Conservation (phyloP, 2,888 invertebrate genomes). For the Mesochorus sp. region DNA sequence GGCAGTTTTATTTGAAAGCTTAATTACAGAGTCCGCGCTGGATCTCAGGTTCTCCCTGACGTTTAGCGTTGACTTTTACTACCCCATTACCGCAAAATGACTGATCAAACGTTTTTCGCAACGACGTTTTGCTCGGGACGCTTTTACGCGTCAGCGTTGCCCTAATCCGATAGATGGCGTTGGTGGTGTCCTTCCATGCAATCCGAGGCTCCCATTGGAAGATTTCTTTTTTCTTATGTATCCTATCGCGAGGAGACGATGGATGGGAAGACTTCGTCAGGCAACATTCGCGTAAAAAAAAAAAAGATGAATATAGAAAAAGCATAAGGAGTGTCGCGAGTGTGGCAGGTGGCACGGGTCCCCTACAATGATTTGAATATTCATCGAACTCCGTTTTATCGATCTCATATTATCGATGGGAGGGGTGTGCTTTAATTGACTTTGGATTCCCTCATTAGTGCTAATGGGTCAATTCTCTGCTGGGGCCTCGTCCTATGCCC, state of each 20-base stretch:
- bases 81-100: background rate
- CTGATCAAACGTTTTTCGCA: background rate
- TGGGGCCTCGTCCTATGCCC: conserved; percentile 6
- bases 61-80: conserved; percentile 11
- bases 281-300: conserved; percentile 25
- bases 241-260: background rate
- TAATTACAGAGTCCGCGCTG: conserved; percentile 36
- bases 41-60: conserved; percentile 15
- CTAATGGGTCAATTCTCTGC: conserved; percentile 76
- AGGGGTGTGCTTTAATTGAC: conserved; percentile 77
- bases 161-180: conserved; percentile 1
- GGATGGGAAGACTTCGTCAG: background rate
- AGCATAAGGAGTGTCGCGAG: conserved; percentile 52
- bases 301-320: background rate
- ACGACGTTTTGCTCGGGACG: background rate
- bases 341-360: conserved; percentile 72
- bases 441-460: conserved; percentile 78
- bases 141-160: background rate
- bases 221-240: conserved; percentile 10
- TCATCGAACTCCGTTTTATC: conserved; percentile 76
- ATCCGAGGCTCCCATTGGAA: background rate
- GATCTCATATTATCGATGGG: conserved; percentile 75
- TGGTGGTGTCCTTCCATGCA: background rate
- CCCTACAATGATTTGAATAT: conserved; percentile 76
- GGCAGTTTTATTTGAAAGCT: conserved; percentile 32